phyloP scores from a whole-genome alignment of 2,797 vertebrate species.

The Tolypeutes matacus region DNA sequence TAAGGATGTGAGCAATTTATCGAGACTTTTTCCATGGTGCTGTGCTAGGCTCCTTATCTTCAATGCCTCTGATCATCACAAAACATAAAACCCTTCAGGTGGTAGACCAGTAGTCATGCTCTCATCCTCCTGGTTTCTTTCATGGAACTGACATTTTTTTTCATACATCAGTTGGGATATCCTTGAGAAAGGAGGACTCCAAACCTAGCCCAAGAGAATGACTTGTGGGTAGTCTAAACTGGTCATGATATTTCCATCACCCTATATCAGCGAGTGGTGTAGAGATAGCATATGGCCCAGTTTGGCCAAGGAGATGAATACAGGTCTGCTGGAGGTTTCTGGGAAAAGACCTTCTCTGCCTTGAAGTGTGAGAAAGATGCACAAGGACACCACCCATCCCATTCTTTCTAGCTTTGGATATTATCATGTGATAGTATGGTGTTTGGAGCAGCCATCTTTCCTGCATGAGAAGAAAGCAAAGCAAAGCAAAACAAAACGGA shows the following conservation, averaged over 20 bases:
- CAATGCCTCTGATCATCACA: not conserved
- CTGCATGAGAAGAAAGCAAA: not conserved
- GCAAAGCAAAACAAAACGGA: not conserved
- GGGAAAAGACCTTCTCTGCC: not conserved
- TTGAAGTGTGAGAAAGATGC: not conserved
- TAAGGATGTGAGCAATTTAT: not conserved
- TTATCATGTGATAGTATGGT: rapidly evolving
- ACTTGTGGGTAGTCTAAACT: not conserved
- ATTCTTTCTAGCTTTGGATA: not conserved
- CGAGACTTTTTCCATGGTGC: not conserved
- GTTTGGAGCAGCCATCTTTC: not conserved
- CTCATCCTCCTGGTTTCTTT: not conserved
- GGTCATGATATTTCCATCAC: not conserved
- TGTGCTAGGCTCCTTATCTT: not conserved
- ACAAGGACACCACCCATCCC: not conserved
- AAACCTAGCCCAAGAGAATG: not conserved
- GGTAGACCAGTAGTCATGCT: not conserved
- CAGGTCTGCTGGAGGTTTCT: not conserved
- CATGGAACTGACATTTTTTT: not conserved
- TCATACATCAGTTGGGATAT: not conserved
- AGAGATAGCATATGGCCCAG: not conserved
- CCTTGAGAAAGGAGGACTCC: not conserved
- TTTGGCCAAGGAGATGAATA: not conserved
- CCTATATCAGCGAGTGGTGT: not conserved
- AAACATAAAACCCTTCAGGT: not conserved